Conservation (phyloP, 2,797 vertebrate genomes). For the Smutsia temminckii region DNA sequence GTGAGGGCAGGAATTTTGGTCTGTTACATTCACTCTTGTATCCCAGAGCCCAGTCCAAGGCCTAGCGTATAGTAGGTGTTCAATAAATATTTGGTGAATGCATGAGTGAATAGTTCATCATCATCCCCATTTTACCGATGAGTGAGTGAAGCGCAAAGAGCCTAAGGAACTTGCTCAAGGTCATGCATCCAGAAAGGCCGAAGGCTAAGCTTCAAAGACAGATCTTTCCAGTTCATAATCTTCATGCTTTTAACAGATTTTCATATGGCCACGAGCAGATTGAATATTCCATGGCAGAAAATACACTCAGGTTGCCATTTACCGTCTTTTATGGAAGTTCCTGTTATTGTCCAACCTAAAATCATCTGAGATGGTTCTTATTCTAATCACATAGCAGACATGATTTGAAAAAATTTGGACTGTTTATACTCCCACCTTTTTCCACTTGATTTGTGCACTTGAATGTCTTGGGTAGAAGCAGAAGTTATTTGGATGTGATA, state of each 20-base stretch:
- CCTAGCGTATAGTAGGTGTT: neutral
- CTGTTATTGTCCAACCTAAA: neutral
- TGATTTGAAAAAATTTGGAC: neutral
- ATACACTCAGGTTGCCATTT: neutral
- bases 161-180: neutral
- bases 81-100: neutral
- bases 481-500: neutral
- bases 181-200: neutral
- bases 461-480: neutral
- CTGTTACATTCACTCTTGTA: neutral
- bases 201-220: constrained; percentile 5
- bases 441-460: neutral
- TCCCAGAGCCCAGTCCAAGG: neutral
- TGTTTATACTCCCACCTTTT: neutral
- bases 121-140: neutral
- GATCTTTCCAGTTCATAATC: neutral
- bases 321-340: neutral
- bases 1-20: neutral
- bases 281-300: neutral
- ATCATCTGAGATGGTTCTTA: neutral
- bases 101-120: neutral
- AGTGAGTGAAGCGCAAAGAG: neutral
- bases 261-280: neutral
- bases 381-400: neutral
- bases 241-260: neutral